phyloP scores from a whole-genome alignment of 2,888 invertebrate species.

The Oxyscelio sp. region DNA sequence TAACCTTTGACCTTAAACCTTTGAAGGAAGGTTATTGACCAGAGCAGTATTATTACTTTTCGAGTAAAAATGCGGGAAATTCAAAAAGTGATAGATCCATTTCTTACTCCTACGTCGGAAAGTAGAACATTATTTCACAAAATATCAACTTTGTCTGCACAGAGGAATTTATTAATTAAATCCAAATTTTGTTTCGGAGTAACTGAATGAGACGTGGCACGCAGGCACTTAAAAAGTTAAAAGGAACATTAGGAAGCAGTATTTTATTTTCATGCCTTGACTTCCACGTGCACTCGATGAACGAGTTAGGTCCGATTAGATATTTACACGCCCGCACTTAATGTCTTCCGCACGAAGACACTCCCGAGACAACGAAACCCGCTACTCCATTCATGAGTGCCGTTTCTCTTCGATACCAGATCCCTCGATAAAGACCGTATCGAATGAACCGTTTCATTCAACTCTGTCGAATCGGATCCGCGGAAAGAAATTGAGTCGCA shows the following conservation, averaged over 20 bases:
- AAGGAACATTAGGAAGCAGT: constrained; percentile 62
- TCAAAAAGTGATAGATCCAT: too few species aligned
- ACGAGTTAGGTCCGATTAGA: constrained; percentile 65
- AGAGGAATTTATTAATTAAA: too few species aligned
- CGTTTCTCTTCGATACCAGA: constrained; percentile 62
- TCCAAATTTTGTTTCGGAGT: too few species aligned
- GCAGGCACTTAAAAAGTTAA: too few species aligned
- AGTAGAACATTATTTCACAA: too few species aligned
- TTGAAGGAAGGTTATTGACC: too few species aligned
- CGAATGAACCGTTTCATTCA: constrained; percentile 65
- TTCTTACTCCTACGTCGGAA: too few species aligned
- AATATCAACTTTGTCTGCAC: too few species aligned
- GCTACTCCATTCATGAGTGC: constrained; percentile 78
- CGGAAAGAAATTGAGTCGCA: background rate
- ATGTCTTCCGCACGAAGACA: constrained; percentile 61
- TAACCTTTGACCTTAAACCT: too few species aligned
- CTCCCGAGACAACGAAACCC: constrained; percentile 81
- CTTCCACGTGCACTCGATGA: constrained; percentile 55
- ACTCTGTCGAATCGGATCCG: constrained; percentile 1
- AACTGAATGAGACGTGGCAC: too few species aligned
- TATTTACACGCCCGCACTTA: constrained; percentile 69
- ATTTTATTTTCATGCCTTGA: constrained; percentile 48
- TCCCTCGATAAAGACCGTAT: constrained; percentile 63
- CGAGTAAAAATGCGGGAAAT: too few species aligned
- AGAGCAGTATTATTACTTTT: too few species aligned